Evolutionary conservation across 2,888 invertebrate genomes (phyloP).

Genomic region (Acanthoscelides obtectus): DNA sequence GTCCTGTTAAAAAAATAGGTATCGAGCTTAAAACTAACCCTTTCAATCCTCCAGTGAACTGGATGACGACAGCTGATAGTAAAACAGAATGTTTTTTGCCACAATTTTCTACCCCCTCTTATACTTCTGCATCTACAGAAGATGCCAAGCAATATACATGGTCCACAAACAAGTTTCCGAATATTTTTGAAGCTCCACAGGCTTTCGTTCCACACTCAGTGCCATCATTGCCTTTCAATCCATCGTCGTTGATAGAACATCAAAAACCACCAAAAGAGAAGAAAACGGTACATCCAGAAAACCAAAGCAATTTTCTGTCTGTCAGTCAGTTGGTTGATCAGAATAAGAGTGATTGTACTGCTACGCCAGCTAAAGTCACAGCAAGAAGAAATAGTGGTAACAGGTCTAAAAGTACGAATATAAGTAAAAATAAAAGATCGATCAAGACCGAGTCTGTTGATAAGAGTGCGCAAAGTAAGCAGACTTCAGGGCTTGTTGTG

Average conservation of each 20-base stretch:
- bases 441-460: conserved; percentile 13
- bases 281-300: conserved; percentile 30
- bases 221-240: conserved; percentile 51
- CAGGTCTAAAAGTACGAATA: conserved; percentile 21
- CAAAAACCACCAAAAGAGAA: conserved; percentile 19
- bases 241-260: conserved; percentile 33
- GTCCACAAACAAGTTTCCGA: conserved; percentile 52
- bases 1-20: not conserved
- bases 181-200: conserved; percentile 45
- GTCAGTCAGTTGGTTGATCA: conserved; percentile 61
- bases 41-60: conserved; percentile 50
- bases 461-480: not conserved
- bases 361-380: conserved; percentile 28
- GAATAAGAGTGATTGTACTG: conserved; percentile 39
- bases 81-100: conserved; percentile 48
- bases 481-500: not conserved
- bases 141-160: conserved; percentile 54
- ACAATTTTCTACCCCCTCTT: conserved; percentile 43
- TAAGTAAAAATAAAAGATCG: conserved; percentile 15
- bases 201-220: conserved; percentile 51
- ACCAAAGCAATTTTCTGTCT: conserved; percentile 53
- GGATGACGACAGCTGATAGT: conserved; percentile 59
- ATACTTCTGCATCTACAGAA: conserved; percentile 30
- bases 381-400: conserved; percentile 38
- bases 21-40: not conserved